Base-by-base conservation (phyloP, 2,888 invertebrate genomes). In the Catocala fraxini region DNA sequence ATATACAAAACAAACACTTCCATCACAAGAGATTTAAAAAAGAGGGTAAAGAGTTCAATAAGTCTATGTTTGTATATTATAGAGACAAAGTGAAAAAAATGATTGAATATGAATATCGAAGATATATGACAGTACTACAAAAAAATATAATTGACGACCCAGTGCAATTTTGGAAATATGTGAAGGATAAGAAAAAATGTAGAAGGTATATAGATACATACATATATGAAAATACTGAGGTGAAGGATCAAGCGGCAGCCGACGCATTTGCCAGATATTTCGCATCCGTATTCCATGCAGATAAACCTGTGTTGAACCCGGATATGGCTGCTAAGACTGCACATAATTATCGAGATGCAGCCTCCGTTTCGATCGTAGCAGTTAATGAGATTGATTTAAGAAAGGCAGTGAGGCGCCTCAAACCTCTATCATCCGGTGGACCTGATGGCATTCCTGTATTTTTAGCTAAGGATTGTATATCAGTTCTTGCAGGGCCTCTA, bases 241-340 rank as follows among this genome's bases (percentile, higher is more conserved):
- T 15, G 2, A 15, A 15, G 15, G 56, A 45, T 34, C 51, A 51
- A 13, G 54, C 33, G 4, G 57, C 57, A 51, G 57, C 51, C 13
- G 57, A 57, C 7, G 13, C 61, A n/a, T 61, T 64, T 68, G 11
- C 58, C 51, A 51, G 25, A 53, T 64, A 68, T 61, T 64, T 57
- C 51, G 12, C 51, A 5, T 57, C 51, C 4, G 57, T 57, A 5
- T 57, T 49, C 6, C 51, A 51, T 35, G 45, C 13, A 51, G 51
- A 57, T 5, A 51, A 45, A 57, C 57, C 57, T 0, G 34, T 45
- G 7, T 51, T 57, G 42, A 13, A 57, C 45, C 51, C 51, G 34
- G 57, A 57, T 51, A 34, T n/a, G 1, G 56, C 56, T 49, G 49
- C 43, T 25, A 25, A 49, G 49, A 42, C 56, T 56, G 56, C 49